Base-by-base conservation (phyloP, 2,888 invertebrate genomes). In the Ashinkailepas kermadecensis region DNA sequence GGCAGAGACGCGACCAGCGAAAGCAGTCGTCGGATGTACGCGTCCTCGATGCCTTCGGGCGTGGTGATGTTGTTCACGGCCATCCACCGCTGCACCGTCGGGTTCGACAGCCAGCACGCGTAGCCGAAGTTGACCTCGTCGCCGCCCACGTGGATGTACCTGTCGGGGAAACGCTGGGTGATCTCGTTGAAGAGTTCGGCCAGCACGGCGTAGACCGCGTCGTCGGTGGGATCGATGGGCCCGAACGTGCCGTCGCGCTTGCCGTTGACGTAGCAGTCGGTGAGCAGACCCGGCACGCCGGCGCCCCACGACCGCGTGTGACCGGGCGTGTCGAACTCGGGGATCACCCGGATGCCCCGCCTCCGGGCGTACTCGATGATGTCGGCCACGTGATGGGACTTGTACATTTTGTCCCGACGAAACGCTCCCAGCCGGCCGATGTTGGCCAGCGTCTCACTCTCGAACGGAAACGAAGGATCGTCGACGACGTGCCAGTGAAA, bases 401-500 rank as follows among this genome's bases (percentile, higher is more conserved):
- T 90, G 87, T 95, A 95, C 3, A 93, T 88, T 86, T 90, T 89
- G 85, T 89, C 62, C 11, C 54, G 18, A 21, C 80, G 81, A 80
- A 64, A 84, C 11, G 84, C 81, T 23, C 83, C 82, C 54, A 82
- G 83, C 83, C 85, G 92, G 92, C 93, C 93, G 79, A 97, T 88
- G 84, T 93, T 90, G 0, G 97, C 96, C 87, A 92, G 97, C 67
- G 86, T 89, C 80, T 88, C 88, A 86, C 96, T 96, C 85, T 92
- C 90, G 86, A 94, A 97, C 0, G 97, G 96, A 87, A 97, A 97
- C 83, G 96, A 94, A 86, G 94, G 94, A 87, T 96, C 96, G 87
- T 97, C 97, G 0, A 94, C 93, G 81, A 98, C 93, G 87, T 97
- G 97, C 97, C 97, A 97, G 87, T 97, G 97, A 83, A 97, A 92